phyloP scores from a whole-genome alignment of 2,888 invertebrate genomes.

The Polyommatus iphigenia region DNA sequence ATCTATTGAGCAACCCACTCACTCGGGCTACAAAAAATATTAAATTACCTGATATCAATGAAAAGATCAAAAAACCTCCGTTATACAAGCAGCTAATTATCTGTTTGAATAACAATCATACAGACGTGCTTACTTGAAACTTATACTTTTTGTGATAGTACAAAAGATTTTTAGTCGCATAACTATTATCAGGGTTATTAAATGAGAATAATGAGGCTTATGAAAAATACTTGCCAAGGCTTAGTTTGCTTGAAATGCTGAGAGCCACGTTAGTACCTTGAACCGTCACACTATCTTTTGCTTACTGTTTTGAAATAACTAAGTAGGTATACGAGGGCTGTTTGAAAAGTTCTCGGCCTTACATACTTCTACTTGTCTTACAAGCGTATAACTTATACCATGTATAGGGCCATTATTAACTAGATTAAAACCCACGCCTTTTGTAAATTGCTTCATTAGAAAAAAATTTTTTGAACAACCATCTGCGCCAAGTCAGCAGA shows the following conservation, averaged over 20 bases:
- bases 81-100: conserved; percentile 75
- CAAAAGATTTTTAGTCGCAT: conserved; percentile 66
- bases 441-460: too few species aligned
- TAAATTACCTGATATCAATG: conserved; percentile 74
- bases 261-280: background rate
- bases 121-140: conserved; percentile 71
- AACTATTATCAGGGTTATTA: conserved; percentile 58
- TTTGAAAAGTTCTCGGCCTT: too few species aligned
- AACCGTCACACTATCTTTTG: too few species aligned
- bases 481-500: too few species aligned
- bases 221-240: background rate
- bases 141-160: conserved; percentile 67
- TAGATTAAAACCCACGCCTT: too few species aligned
- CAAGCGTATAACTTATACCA: too few species aligned
- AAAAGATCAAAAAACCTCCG: conserved; percentile 68
- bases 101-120: conserved; percentile 67
- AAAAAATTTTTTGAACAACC: too few species aligned
- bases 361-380: too few species aligned
- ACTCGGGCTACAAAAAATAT: conserved; percentile 72
- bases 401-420: too few species aligned
- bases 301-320: too few species aligned
- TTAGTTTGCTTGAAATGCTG: background rate
- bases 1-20: conserved; percentile 54
- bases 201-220: background rate
- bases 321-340: too few species aligned